A percentile compares a stretch with the other conserved stretches of the same genome.
Evolutionary conservation across 2,888 invertebrate genomes (phyloP).

Genomic region (Tipula unca): DNA sequence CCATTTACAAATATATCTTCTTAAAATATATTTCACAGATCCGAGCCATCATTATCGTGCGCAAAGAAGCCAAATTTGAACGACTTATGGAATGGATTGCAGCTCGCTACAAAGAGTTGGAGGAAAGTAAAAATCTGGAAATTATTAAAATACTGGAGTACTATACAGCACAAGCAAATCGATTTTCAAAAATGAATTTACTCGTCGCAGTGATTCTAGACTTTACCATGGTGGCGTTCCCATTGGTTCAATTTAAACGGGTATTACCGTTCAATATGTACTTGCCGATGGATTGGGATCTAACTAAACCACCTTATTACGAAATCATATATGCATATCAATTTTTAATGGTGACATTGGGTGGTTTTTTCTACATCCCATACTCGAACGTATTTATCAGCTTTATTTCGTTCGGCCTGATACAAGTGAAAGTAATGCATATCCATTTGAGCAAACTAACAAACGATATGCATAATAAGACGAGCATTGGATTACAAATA

Average conservation of each 20-base stretch:
- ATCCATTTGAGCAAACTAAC: background rate
- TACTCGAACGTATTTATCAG: background rate
- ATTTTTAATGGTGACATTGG: background rate
- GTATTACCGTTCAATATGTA: background rate
- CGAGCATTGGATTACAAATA: background rate
- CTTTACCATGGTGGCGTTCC: background rate
- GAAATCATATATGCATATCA: background rate
- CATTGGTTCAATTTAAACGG: background rate
- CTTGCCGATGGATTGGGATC: background rate
- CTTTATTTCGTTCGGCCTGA: background rate
- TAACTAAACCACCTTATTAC: background rate
- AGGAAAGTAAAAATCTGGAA: background rate
- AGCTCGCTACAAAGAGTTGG: background rate
- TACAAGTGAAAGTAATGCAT: background rate
- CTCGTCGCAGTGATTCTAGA: background rate
- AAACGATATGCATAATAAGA: background rate
- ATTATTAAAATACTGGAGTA: background rate
- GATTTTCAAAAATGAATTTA: background rate
- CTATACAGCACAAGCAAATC: background rate
- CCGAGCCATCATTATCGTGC: background rate
- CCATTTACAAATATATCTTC: background rate
- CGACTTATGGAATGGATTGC: background rate
- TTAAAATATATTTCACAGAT: background rate
- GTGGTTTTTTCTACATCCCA: background rate
- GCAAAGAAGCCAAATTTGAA: background rate